These are phyloP conservation scores for Turritopsis dohrnii DNA, from an alignment of 30 jellyfish, hydroid and myxozoan species.

Conservation along the genomic window DNA sequence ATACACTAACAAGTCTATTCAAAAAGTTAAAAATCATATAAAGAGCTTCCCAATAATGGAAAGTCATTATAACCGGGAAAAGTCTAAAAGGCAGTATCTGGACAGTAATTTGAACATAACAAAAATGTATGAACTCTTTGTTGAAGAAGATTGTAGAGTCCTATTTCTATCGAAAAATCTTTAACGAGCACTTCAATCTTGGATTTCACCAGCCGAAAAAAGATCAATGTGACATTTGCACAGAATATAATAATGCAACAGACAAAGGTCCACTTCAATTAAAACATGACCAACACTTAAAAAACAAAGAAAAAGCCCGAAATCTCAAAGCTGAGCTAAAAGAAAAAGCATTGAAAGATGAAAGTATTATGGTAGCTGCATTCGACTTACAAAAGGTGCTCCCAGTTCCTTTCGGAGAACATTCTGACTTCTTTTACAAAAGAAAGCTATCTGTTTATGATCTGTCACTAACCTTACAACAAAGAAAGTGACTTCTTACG, in stretches of 20 bases:
- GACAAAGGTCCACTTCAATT: no score
- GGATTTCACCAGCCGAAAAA: no score
- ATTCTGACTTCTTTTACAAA: conserved; percentile 1
- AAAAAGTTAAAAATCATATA: not conserved
- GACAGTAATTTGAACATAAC: not conserved
- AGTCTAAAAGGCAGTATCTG: not conserved
- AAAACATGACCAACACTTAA: no score
- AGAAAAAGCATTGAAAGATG: not conserved
- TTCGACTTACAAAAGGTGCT: not conserved
- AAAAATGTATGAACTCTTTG: not conserved
- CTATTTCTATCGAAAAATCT: no score
- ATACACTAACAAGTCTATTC: no score
- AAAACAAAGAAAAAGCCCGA: no score
- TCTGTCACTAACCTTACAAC: not conserved
- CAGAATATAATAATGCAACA: no score
- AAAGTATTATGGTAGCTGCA: not conserved
- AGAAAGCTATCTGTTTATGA: not conserved
- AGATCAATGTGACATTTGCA: no score
- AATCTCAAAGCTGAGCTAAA: no score
- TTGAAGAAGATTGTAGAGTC: not conserved
- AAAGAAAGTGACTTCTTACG: not conserved
- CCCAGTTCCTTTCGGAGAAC: conserved; percentile 2
- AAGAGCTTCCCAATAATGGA: conserved; percentile 4
- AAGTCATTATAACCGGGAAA: conserved; percentile 6
- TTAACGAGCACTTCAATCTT: no score